Conservation (phyloP, 2,113 vertebrate genomes). For the Centropristis striata region DNA sequence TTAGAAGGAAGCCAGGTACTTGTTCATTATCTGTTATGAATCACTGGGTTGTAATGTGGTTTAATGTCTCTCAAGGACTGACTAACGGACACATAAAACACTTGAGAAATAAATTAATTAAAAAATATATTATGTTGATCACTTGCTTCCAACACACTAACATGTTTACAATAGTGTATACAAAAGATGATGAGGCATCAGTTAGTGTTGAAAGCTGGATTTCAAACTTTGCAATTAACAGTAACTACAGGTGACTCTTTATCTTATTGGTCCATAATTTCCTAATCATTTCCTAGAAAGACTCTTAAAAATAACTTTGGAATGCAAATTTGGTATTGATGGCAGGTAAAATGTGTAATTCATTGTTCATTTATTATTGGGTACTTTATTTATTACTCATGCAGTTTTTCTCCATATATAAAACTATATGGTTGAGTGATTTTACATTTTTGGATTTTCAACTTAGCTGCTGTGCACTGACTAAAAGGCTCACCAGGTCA, state of each 20-base stretch:
- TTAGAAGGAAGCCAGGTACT: not conserved
- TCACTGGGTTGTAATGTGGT: not conserved
- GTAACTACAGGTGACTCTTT: not conserved
- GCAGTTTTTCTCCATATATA: not conserved
- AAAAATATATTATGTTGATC: no score
- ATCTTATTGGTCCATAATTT: not conserved
- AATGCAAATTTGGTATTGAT: not conserved
- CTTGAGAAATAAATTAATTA: no score
- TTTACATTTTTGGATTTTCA: not conserved
- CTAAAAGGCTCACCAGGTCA: not conserved
- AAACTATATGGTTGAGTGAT: not conserved
- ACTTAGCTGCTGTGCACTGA: not conserved
- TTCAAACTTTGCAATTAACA: not conserved
- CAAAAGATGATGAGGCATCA: not conserved
- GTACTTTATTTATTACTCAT: not conserved
- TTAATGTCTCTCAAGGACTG: not conserved
- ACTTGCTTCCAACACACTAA: not conserved
- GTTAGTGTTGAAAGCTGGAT: not conserved
- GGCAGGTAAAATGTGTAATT: not conserved
- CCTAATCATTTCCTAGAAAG: not conserved
- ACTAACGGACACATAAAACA: not conserved
- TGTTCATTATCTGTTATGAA: not conserved
- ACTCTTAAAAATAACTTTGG: not conserved
- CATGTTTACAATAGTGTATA: fast-evolving
- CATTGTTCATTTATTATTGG: not conserved